Evolutionary conservation across 2,113 vertebrate genomes (phyloP).

Genomic region (Dasypus novemcinctus): DNA sequence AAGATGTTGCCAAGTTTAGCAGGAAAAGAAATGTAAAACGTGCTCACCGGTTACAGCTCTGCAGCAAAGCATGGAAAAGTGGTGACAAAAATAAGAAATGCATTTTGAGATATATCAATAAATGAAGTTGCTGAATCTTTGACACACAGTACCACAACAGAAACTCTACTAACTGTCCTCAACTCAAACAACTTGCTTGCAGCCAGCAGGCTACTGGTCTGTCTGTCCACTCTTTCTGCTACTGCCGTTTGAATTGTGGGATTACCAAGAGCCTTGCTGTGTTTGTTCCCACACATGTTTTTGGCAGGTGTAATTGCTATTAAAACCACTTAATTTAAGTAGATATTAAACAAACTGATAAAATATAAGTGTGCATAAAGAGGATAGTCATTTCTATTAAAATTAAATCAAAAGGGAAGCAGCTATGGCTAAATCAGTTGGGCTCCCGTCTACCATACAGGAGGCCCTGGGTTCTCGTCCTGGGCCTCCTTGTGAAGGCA

Average conservation of each 20-base stretch:
- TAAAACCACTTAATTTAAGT: background rate
- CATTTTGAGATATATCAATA: background rate
- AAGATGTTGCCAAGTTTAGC: background rate
- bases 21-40: background rate
- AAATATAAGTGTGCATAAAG: background rate
- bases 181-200: background rate
- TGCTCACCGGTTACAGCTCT: background rate
- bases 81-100: background rate
- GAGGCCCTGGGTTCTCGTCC: too few species aligned
- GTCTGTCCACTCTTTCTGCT: background rate
- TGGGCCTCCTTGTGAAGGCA: too few species aligned
- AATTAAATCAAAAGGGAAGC: constrained; percentile 21
- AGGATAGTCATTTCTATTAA: background rate
- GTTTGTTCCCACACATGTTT: background rate
- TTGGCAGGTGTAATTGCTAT: background rate
- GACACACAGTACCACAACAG: background rate
- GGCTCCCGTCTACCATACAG: too few species aligned
- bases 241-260: background rate
- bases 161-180: background rate
- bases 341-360: background rate
- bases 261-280: background rate
- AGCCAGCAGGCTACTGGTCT: background rate
- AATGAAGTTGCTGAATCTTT: background rate
- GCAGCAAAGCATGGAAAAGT: background rate
- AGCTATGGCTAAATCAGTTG: too few species aligned